Base-by-base conservation (phyloP, 1,140 invertebrate genomes). In the Drosophila ambigua region DNA sequence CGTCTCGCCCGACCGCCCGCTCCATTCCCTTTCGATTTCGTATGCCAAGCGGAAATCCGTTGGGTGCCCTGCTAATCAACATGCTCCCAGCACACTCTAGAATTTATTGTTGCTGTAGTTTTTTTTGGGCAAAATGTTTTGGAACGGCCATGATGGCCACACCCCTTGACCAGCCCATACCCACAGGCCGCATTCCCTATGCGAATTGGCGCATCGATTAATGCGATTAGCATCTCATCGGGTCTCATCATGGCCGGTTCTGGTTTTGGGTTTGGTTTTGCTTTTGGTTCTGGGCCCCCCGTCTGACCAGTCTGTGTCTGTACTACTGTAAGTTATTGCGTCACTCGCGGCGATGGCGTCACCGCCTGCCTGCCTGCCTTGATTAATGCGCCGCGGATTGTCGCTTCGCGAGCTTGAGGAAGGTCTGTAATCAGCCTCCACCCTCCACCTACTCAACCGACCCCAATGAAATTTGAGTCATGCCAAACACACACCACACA, bases 291-390 rank as follows among this genome's bases (percentile, higher is more conserved):
- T 8, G 26, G 5, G 28, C 20, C 20, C 20, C 20, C 20, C 35
- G 35, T 39, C 35, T 5, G 35, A 35, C 9, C 28, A 39, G 52
- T n/a, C n/a, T 20, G 26, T 41, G 52, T n/a, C n/a, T 20, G 26
- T 41, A 3, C 45, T 81, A 24, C 2, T 24, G 79, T 82, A 82
- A 81, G 8, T 46, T 31, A 52, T 82, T 81, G 72, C 79, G 74
- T 81, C 79, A 81, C 52, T 72, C 41, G 16, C 24, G 31, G n/a
- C 24, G 60, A 80, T 79, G 77, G 65, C 77, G 77, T 80, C 77
- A 79, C 80, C 68, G 72, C 57, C 45, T 50, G 23, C 20, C 20
- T 20, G 20, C 1, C 20, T 20, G 23, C 44, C 44, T 46, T 46
- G 43, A 49, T 16, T 57, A 69, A 57, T 69, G 51, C 64, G 66